These are phyloP conservation scores for Cataglyphis hispanica DNA, from an alignment of 1,140 invertebrate species.

Conservation along the genomic window DNA sequence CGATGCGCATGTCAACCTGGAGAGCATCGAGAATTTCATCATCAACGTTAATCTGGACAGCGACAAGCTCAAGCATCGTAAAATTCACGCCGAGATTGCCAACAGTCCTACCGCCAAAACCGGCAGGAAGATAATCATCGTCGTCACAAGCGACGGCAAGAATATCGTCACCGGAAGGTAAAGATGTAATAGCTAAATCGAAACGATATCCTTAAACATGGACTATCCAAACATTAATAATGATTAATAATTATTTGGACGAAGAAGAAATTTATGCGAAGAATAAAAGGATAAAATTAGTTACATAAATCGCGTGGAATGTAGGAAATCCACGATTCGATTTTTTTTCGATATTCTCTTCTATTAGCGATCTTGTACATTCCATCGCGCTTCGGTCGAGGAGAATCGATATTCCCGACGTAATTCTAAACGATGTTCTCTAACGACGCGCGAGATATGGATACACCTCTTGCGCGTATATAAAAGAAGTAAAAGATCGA, in stretches of 20 bases:
- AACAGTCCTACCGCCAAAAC: constrained; percentile 88
- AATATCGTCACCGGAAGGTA: constrained; percentile 90
- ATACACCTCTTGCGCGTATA: constrained; percentile 4
- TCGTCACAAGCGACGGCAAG: constrained; percentile 88
- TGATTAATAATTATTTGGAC: too few species aligned
- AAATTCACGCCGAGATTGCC: constrained; percentile 88
- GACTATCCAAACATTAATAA: not conserved
- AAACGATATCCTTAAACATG: not conserved
- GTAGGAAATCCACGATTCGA: not conserved
- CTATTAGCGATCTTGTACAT: constrained; percentile 25
- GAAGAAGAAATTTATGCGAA: not conserved
- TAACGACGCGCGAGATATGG: not conserved
- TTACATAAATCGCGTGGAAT: not conserved
- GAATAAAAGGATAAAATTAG: too few species aligned
- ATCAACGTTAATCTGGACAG: constrained; percentile 89
- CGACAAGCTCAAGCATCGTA: constrained; percentile 89
- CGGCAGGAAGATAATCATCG: constrained; percentile 89
- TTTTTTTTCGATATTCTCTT: not conserved
- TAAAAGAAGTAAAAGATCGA: constrained; percentile 49
- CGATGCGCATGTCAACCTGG: constrained; percentile 87
- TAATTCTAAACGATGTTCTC: constrained; percentile 35
- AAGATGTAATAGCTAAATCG: too few species aligned
- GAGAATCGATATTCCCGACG: constrained; percentile 29
- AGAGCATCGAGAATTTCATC: constrained; percentile 89
- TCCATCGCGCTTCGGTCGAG: constrained; percentile 10